These are phyloP conservation scores for Cacoxenus indagator DNA, from an alignment of 2,888 invertebrate species.

Conservation along the genomic window DNA sequence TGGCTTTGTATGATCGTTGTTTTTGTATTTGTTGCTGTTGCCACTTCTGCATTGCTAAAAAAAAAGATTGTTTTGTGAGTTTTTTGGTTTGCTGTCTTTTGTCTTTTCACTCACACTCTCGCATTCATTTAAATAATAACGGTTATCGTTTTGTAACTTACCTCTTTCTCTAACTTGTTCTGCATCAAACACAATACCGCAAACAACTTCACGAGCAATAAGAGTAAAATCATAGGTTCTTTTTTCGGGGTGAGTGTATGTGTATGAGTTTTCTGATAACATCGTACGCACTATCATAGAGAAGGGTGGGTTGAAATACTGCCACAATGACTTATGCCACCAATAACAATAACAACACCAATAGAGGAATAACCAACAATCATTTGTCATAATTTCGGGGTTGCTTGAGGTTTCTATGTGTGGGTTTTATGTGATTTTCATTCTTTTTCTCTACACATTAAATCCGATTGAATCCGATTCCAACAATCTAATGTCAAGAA, in stretches of 20 bases:
- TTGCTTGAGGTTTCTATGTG: neutral
- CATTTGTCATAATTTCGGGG: neutral
- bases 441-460: neutral
- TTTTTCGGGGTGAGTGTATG: neutral
- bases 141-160: conserved; percentile 1
- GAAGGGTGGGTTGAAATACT: neutral
- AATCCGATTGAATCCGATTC: too few relatives aligned
- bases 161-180: neutral
- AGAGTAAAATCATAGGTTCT: neutral
- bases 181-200: neutral
- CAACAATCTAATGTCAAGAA: too few relatives aligned
- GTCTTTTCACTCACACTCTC: neutral
- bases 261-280: neutral
- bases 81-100: neutral
- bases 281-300: neutral
- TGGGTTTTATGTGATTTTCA: neutral
- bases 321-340: neutral
- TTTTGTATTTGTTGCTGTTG: conserved; percentile 1
- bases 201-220: neutral
- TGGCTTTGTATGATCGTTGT: neutral
- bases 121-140: neutral
- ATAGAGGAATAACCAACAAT: neutral
- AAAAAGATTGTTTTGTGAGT: neutral
- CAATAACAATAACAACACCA: neutral
- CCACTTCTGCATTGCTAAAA: neutral